Evolutionary conservation across 2,888 invertebrate genomes (phyloP).

Genomic region (Plagodis dolabraria): DNA sequence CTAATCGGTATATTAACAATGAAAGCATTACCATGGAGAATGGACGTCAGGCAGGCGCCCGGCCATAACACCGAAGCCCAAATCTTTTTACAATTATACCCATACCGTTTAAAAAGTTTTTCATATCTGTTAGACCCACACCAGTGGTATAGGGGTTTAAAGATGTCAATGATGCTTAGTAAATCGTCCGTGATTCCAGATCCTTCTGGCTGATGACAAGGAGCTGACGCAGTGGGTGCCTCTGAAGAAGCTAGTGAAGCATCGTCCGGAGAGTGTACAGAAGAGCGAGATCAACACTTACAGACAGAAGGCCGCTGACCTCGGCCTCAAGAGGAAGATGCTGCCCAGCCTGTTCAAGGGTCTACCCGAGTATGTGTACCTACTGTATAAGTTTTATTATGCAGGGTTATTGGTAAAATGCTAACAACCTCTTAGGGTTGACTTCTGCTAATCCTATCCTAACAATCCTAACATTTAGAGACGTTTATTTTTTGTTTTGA

Average conservation of each 20-base stretch:
- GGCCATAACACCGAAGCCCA: no score
- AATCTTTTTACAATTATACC: no score
- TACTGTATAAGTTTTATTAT: neutral
- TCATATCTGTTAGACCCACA: no score
- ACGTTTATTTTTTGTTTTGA: no score
- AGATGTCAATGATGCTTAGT: neutral
- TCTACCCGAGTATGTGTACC: conserved; percentile 61
- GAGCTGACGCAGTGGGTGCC: conserved; percentile 98
- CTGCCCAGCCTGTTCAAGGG: conserved; percentile 90
- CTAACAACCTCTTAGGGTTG: no score
- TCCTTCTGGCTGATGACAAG: conserved; percentile 94
- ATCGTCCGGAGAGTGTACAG: conserved; percentile 91
- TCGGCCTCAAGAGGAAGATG: conserved; percentile 90
- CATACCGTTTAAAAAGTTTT: no score
- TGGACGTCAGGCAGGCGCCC: no score
- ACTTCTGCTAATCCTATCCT: no score
- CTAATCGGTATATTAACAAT: no score
- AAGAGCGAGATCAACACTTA: conserved; percentile 91
- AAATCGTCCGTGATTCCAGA: conserved; percentile 81
- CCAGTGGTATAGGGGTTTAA: neutral
- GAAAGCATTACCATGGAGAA: no score
- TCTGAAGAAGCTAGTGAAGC: conserved; percentile 93
- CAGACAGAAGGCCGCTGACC: conserved; percentile 89
- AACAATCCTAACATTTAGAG: no score
- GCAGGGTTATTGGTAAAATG: no score